These are phyloP conservation scores for Dendrocincla fuliginosa DNA, from an alignment of 2,797 vertebrate species.

Conservation along the genomic window DNA sequence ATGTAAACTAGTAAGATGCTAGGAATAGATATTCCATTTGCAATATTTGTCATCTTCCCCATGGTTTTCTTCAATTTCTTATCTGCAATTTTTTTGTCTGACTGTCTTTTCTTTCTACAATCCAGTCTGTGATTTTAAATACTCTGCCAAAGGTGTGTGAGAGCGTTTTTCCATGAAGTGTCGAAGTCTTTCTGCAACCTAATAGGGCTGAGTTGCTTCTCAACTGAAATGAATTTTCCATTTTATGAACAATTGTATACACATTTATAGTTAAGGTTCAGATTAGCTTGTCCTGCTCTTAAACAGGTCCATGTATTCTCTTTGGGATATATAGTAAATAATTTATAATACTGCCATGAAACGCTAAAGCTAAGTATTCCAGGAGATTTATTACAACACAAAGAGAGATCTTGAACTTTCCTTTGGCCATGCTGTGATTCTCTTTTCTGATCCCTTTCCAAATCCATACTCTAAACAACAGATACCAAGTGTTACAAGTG, in stretches of 20 bases:
- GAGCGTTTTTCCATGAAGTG: not conserved
- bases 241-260: not conserved
- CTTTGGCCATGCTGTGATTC: not conserved
- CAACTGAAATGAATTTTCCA: not conserved
- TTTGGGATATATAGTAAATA: not conserved
- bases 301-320: not conserved
- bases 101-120: not conserved
- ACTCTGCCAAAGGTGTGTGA: not conserved
- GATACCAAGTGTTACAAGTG: not conserved
- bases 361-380: not conserved
- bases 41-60: not conserved
- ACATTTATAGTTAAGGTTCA: not conserved
- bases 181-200: not conserved
- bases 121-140: not conserved
- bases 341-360: not conserved
- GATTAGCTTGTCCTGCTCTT: not conserved
- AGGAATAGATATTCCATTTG: slow-evolving; percentile 40
- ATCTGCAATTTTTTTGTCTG: not conserved
- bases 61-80: slow-evolving; percentile 3
- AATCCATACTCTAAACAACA: not conserved
- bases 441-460: not conserved
- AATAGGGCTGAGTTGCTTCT: not conserved
- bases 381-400: not conserved
- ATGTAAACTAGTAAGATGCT: slow-evolving; percentile 53
- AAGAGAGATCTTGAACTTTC: not conserved